Conservation (phyloP, 2,888 invertebrate species). For the Sisyra terminalis region DNA sequence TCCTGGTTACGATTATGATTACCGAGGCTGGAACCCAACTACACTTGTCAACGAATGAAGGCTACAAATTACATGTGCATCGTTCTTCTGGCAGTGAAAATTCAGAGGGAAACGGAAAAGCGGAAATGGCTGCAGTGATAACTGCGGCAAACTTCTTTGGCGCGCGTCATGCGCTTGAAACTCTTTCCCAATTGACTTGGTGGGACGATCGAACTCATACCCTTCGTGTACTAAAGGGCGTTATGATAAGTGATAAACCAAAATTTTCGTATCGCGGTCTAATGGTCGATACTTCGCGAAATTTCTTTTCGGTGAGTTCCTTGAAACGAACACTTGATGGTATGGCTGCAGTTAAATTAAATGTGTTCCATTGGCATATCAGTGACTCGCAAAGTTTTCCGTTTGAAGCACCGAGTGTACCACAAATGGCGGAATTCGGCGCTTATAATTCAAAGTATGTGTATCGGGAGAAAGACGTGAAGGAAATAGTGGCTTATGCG, state of each 20-base stretch:
- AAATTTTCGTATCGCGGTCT: conserved; percentile 68
- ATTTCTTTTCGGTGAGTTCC: conserved; percentile 62
- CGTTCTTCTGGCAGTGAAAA: conserved; percentile 18
- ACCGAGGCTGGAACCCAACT: conserved; percentile 35
- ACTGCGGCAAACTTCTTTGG: conserved; percentile 56
- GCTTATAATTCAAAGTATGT: conserved; percentile 63
- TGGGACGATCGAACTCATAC: conserved; percentile 22
- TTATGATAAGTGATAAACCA: conserved; percentile 60
- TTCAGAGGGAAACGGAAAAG: conserved; percentile 12
- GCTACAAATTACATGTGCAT: conserved; percentile 46
- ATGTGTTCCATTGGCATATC: conserved; percentile 87
- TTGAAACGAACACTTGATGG: conserved; percentile 64
- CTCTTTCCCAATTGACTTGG: conserved; percentile 67
- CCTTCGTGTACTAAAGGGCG: conserved; percentile 46
- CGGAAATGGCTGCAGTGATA: conserved; percentile 39
- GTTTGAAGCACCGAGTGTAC: conserved; percentile 55
- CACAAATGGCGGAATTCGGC: conserved; percentile 66
- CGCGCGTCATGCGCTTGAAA: conserved; percentile 61
- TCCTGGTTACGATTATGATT: conserved; percentile 34
- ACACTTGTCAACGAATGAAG: conserved; percentile 53
- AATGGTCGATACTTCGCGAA: conserved; percentile 79
- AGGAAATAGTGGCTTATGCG: conserved; percentile 59
- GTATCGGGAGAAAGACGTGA: conserved; percentile 53
- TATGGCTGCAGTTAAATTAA: conserved; percentile 80
- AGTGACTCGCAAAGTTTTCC: conserved; percentile 90